These are phyloP conservation scores for Scolopax rusticola DNA, from an alignment of 2,797 vertebrate species.

Conservation along the genomic window DNA sequence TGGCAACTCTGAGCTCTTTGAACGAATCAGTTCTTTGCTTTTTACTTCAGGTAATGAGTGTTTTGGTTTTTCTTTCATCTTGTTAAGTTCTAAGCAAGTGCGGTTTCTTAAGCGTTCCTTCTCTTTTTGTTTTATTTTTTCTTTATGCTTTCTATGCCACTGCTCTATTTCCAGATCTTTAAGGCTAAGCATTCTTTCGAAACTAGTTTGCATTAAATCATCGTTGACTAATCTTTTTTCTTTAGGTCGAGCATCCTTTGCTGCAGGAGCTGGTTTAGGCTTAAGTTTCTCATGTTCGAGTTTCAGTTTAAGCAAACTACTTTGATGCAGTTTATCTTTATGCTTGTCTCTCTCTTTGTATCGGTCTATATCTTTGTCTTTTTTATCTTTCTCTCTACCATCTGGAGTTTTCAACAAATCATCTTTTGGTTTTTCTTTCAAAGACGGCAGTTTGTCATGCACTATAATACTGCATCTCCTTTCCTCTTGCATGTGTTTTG, in stretches of 20 bases:
- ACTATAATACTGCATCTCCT: conserved; percentile 81
- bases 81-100: conserved; percentile 84
- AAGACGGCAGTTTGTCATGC: conserved; percentile 82
- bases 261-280: conserved; percentile 83
- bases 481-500: conserved; percentile 90
- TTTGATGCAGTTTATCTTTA: conserved; percentile 90
- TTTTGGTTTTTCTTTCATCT: conserved; percentile 87
- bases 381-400: conserved; percentile 89
- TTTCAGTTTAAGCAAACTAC: conserved; percentile 85
- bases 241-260: conserved; percentile 90
- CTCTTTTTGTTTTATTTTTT: conserved; percentile 99
- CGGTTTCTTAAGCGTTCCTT: conserved; percentile 93
- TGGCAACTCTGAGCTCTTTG: conserved; percentile 92
- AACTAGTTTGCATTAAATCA: conserved; percentile 99
- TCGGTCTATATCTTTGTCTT: conserved; percentile 86
- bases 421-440: conserved; percentile 90
- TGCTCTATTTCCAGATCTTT: conserved; percentile 99
- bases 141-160: conserved; percentile 97
- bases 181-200: conserved; percentile 98
- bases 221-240: conserved; percentile 96
- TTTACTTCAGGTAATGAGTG: conserved; percentile 77
- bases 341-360: conserved; percentile 94
- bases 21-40: conserved; percentile 91
- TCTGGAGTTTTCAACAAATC: conserved; percentile 88
- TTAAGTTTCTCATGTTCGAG: conserved; percentile 87